These are phyloP conservation scores for Sorex araneus DNA, from an alignment of 2,113 vertebrate species.

Conservation along the genomic window DNA sequence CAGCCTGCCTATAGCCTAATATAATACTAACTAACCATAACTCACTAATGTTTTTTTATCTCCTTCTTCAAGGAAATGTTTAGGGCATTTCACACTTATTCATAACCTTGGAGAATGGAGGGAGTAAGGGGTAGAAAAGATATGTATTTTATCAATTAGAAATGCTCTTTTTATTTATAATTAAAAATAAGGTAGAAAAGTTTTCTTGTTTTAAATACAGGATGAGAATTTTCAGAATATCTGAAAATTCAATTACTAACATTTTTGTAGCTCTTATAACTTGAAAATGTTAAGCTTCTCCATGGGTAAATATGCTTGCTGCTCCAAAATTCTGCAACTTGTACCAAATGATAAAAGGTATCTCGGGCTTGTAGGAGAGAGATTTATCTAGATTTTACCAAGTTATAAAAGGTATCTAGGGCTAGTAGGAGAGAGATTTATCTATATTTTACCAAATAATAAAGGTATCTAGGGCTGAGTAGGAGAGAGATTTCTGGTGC, in stretches of 20 bases:
- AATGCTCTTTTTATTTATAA: conserved; percentile 13
- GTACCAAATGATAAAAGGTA: neutral
- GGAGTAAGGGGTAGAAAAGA: neutral
- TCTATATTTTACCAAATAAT: neutral
- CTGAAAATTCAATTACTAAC: conserved; percentile 26
- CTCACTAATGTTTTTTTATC: neutral
- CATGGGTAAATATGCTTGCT: neutral
- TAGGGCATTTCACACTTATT: conserved; percentile 56
- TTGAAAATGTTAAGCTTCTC: conserved; percentile 13
- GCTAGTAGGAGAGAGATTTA: neutral
- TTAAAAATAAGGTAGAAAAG: conserved; percentile 14
- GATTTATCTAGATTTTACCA: neutral
- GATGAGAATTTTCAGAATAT: neutral
- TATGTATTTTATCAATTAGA: conserved; percentile 3
- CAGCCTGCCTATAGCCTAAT: conserved; percentile 32
- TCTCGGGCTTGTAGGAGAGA: neutral
- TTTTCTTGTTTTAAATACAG: conserved; percentile 35
- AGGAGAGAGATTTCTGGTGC: neutral
- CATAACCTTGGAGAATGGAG: neutral
- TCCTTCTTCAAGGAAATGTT: neutral
- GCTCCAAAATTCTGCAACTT: conserved; percentile 38
- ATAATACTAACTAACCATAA: conserved; percentile 57
- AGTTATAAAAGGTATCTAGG: neutral
- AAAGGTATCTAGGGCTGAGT: neutral
- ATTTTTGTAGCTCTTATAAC: neutral